phyloP scores from a whole-genome alignment of 2,888 invertebrate species.

The Drosophila leonis region DNA sequence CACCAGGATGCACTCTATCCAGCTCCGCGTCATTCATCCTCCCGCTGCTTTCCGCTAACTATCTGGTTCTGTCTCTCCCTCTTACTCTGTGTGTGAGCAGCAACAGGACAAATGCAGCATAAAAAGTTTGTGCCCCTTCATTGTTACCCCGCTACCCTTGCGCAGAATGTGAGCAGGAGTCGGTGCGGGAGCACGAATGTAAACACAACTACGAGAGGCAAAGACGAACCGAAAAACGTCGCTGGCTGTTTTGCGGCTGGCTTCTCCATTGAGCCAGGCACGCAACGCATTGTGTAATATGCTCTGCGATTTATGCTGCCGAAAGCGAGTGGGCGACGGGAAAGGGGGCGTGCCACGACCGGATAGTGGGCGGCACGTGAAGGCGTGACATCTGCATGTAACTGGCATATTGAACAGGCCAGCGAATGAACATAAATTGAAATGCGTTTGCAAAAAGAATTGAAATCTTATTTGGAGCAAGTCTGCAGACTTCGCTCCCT shows the following conservation, averaged over 20 bases:
- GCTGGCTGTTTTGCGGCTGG: slow-evolving; percentile 34
- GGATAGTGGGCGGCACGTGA: slow-evolving; percentile 38
- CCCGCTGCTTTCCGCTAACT: slow-evolving; percentile 2
- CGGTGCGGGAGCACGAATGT: slow-evolving; percentile 28
- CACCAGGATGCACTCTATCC: slow-evolving; percentile 69
- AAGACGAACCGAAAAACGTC: slow-evolving; percentile 41
- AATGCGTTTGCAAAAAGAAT: slow-evolving; percentile 56
- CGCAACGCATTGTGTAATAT: slow-evolving; percentile 79
- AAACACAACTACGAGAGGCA: slow-evolving; percentile 49
- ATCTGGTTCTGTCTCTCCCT: not conserved
- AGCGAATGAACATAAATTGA: slow-evolving; percentile 74
- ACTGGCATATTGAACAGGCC: slow-evolving; percentile 72
- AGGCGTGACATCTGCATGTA: slow-evolving; percentile 68
- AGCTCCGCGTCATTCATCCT: slow-evolving; percentile 7
- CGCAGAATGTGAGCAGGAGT: not conserved
- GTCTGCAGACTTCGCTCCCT: slow-evolving; percentile 32
- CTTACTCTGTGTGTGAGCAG: slow-evolving; percentile 39
- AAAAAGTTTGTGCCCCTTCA: slow-evolving; percentile 59
- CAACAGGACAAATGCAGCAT: slow-evolving; percentile 79
- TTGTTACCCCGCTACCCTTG: slow-evolving; percentile 20
- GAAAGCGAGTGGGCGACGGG: slow-evolving; percentile 27
- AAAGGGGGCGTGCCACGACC: slow-evolving; percentile 5
- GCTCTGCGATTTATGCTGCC: slow-evolving; percentile 79
- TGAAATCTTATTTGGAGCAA: slow-evolving; percentile 74
- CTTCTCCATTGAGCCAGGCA: slow-evolving; percentile 62